Conservation (phyloP, 2,113 vertebrate species). For the Trematocara nigrifrons region DNA sequence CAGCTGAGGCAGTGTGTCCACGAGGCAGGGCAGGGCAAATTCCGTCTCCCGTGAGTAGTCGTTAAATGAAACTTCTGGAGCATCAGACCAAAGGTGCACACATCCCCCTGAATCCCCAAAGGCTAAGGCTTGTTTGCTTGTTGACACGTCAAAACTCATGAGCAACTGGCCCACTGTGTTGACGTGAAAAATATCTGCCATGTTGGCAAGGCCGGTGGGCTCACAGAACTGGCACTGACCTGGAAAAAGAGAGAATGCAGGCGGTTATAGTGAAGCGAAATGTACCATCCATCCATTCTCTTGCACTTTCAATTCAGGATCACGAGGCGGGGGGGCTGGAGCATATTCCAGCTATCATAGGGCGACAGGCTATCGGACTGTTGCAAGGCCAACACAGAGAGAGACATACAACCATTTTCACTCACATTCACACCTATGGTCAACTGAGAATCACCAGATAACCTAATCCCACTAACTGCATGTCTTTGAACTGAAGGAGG, state of each 20-base stretch:
- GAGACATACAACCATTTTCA: background rate
- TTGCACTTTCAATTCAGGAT: background rate
- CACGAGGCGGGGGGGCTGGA: fast-evolving
- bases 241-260: constrained; percentile 11
- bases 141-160: constrained; percentile 93
- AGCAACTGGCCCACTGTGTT: constrained; percentile 93
- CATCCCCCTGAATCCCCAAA: constrained; percentile 95
- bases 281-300: background rate
- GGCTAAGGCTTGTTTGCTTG: constrained; percentile 92
- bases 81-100: constrained; percentile 92
- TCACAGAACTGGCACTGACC: constrained; percentile 99
- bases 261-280: background rate
- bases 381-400: background rate
- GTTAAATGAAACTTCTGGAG: constrained; percentile 87
- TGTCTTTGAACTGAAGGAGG: background rate
- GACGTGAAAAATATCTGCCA: constrained; percentile 93
- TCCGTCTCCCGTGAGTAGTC: constrained; percentile 93
- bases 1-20: constrained; percentile 89
- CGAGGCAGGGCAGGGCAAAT: constrained; percentile 88
- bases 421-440: background rate
- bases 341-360: background rate
- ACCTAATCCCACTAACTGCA: background rate
- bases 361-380: background rate
- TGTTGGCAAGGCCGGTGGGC: constrained; percentile 90
- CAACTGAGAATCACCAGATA: background rate